Percentiles rank a stretch among this genome's conserved stretches.
phyloP scores from a whole-genome alignment of 1,140 invertebrate genomes.

The Amyelois transitella region DNA sequence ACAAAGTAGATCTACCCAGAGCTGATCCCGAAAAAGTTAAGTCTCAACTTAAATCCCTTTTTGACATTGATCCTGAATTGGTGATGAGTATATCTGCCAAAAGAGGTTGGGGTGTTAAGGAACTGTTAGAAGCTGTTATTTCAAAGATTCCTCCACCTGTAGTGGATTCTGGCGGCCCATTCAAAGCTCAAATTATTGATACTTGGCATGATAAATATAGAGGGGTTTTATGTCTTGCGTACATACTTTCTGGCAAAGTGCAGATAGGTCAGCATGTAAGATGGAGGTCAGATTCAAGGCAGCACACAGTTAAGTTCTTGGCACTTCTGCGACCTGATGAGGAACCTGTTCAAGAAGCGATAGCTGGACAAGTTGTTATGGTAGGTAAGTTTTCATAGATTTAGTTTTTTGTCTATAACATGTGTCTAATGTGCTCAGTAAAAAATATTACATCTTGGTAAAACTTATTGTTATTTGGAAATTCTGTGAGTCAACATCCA shows the following conservation, averaged over 20 bases:
- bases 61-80: slow-evolving; percentile 85
- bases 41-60: slow-evolving; percentile 87
- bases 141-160: slow-evolving; percentile 85
- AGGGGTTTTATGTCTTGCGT: slow-evolving; percentile 88
- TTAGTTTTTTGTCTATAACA: background rate
- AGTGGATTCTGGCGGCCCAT: slow-evolving; percentile 75
- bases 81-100: slow-evolving; percentile 90
- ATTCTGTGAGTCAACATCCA: no score
- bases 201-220: slow-evolving; percentile 94
- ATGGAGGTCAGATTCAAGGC: slow-evolving; percentile 78
- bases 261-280: slow-evolving; percentile 77
- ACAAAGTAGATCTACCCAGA: slow-evolving; percentile 97
- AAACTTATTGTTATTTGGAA: no score
- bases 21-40: slow-evolving; percentile 89
- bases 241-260: slow-evolving; percentile 84
- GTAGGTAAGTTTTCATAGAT: slow-evolving; percentile 43
- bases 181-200: slow-evolving; percentile 93
- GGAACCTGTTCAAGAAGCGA: slow-evolving; percentile 78
- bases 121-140: slow-evolving; percentile 86
- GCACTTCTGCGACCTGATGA: slow-evolving; percentile 88
- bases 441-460: background rate
- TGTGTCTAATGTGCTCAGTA: background rate
- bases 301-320: slow-evolving; percentile 88
- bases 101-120: slow-evolving; percentile 84
- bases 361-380: slow-evolving; percentile 76